phyloP scores from a whole-genome alignment of 2,113 vertebrate species.

The Lonchura striata region DNA sequence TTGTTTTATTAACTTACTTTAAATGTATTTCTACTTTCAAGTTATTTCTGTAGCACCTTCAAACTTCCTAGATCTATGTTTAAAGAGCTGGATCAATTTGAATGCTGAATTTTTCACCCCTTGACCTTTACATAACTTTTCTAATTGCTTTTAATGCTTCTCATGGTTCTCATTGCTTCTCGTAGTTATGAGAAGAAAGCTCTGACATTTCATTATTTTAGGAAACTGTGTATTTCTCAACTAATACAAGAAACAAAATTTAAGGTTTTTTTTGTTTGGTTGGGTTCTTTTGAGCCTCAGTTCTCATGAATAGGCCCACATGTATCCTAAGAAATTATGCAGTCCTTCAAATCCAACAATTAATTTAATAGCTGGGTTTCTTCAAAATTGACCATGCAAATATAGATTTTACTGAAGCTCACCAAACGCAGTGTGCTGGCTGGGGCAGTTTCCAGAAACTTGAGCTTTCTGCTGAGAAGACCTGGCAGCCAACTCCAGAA shows the following conservation, averaged over 20 bases:
- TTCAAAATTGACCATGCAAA: conserved; percentile 8
- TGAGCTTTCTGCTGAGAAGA: conserved; percentile 47
- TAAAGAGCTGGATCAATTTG: neutral
- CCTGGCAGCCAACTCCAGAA: conserved; percentile 16
- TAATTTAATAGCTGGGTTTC: neutral
- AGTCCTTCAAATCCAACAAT: neutral
- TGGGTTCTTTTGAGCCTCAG: neutral
- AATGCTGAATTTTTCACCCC: neutral
- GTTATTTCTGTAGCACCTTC: neutral
- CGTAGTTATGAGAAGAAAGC: neutral
- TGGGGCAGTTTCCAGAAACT: conserved; percentile 52
- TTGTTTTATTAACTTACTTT: neutral
- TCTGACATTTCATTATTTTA: neutral
- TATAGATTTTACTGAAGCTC: conserved; percentile 2
- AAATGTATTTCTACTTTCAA: neutral
- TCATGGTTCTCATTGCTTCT: neutral
- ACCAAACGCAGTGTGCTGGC: conserved; percentile 47
- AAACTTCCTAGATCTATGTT: neutral
- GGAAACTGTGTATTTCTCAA: neutral
- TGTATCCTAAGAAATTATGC: neutral
- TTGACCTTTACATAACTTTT: neutral
- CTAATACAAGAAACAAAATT: neutral
- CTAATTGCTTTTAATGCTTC: neutral
- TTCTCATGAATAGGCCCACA: neutral
- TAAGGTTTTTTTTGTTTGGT: neutral